These are phyloP conservation scores for Zelleria hepariella DNA, from an alignment of 2,888 invertebrate genomes.

Conservation along the genomic window DNA sequence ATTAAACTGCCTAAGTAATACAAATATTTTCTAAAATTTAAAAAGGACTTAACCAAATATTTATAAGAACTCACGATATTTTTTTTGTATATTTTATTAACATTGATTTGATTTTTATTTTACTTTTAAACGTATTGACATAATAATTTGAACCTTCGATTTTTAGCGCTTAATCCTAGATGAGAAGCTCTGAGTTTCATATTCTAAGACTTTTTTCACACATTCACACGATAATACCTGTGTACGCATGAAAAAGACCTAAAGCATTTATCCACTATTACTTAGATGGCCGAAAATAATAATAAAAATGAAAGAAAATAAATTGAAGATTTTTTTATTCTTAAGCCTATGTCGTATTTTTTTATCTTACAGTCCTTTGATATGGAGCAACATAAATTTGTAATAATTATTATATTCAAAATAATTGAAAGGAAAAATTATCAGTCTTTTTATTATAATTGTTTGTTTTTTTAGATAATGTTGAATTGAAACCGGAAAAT, in stretches of 20 bases:
- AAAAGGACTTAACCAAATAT: neutral
- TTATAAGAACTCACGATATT: neutral
- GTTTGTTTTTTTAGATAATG: neutral
- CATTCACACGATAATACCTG: neutral
- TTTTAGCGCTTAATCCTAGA: constrained; percentile 45
- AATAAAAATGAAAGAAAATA: constrained; percentile 13
- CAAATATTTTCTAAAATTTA: neutral
- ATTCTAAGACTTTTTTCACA: constrained; percentile 6
- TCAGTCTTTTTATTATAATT: neutral
- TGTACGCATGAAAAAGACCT: neutral
- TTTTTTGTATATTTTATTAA: constrained; percentile 23
- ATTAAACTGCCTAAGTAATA: too few species aligned
- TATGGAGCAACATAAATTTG: too few species aligned
- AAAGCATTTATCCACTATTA: neutral
- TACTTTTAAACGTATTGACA: constrained; percentile 48
- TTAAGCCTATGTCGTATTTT: too few species aligned
- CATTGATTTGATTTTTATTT: constrained; percentile 42
- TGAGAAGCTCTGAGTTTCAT: constrained; percentile 57
- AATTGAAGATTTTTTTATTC: too few species aligned
- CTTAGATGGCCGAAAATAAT: constrained; percentile 9
- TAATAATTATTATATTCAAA: neutral
- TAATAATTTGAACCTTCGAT: constrained; percentile 61
- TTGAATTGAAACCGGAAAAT: neutral
- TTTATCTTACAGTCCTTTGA: too few species aligned
- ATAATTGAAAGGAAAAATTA: neutral